Evolutionary conservation across 2,888 invertebrate species (phyloP).

Genomic region (Campoplex nolae): DNA sequence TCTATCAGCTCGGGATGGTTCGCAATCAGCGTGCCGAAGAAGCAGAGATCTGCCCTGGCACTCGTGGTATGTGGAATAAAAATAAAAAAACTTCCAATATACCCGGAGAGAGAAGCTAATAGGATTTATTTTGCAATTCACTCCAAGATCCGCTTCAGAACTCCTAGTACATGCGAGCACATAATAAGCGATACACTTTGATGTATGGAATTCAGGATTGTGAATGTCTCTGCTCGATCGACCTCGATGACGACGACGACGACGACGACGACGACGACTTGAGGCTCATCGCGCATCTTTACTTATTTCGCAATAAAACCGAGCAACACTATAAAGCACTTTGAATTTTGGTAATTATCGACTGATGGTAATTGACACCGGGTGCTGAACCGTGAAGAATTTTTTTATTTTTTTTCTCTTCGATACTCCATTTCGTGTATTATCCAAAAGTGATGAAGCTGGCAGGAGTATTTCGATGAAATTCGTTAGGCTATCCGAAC

Average conservation of each 20-base stretch:
- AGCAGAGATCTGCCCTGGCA: conserved; percentile 57
- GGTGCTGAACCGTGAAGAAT: not conserved
- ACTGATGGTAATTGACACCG: not conserved
- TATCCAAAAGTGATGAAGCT: not conserved
- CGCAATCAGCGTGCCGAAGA: conserved; percentile 58
- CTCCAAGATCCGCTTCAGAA: conserved; percentile 66
- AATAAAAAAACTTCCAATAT: conserved; percentile 62
- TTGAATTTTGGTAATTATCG: not conserved
- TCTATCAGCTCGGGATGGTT: conserved; percentile 61
- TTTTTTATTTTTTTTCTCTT: not conserved
- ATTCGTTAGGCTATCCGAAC: not conserved
- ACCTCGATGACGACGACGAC: conserved; percentile 66
- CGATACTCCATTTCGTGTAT: not conserved
- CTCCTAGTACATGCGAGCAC: conserved; percentile 15
- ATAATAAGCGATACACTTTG: conserved; percentile 39
- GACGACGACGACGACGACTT: conserved; percentile 58
- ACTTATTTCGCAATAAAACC: conserved; percentile 47
- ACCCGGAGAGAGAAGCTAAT: conserved; percentile 64
- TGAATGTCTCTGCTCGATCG: conserved; percentile 51
- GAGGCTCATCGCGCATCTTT: conserved; percentile 35
- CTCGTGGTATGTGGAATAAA: conserved; percentile 58
- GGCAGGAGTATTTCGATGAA: not conserved
- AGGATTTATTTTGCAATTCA: conserved; percentile 75
- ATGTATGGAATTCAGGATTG: conserved; percentile 33
- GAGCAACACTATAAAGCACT: not conserved